Percentiles rank a stretch among this genome's conserved stretches.
Conservation (phyloP, 2,888 invertebrate species). For the Charanyca ferruginea region DNA sequence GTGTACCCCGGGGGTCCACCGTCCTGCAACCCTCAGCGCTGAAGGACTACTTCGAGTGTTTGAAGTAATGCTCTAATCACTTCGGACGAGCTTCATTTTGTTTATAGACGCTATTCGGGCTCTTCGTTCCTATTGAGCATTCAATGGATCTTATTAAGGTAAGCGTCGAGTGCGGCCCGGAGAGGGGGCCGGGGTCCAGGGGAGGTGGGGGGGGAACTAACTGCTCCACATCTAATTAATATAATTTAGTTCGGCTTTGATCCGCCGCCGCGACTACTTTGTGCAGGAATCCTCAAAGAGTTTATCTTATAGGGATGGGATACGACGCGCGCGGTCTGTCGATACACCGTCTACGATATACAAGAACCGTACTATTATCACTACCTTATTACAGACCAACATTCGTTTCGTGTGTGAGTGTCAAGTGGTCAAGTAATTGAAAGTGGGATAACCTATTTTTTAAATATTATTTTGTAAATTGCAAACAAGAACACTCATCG, state of each 20-base stretch:
- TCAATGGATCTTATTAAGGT: slow-evolving; percentile 45
- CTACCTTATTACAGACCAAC: no score
- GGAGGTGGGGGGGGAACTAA: slow-evolving; percentile 12
- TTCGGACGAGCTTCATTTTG: slow-evolving; percentile 8
- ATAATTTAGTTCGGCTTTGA: slow-evolving; percentile 75
- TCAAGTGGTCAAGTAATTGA: no score
- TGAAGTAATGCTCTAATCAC: slow-evolving; percentile 8
- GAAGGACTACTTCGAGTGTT: neutral
- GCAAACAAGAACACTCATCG: no score
- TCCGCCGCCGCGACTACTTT: slow-evolving; percentile 59
- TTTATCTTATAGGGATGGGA: slow-evolving; percentile 45
- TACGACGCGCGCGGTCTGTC: neutral
- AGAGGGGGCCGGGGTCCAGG: neutral
- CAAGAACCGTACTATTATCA: no score
- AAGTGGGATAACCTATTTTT: no score
- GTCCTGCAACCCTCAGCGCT: no score
- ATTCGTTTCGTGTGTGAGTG: no score
- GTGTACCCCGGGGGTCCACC: no score
- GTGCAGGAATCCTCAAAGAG: slow-evolving; percentile 59
- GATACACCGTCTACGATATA: neutral
- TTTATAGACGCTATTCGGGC: neutral
- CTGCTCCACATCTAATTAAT: slow-evolving; percentile 72
- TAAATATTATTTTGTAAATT: no score
- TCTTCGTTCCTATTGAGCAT: slow-evolving; percentile 5
- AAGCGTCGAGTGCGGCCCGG: slow-evolving; percentile 1